Percentiles rank a stretch among this genome's conserved stretches.
These are phyloP conservation scores for Apamea epomidion DNA, from an alignment of 2,888 invertebrate genomes.

Conservation along the genomic window DNA sequence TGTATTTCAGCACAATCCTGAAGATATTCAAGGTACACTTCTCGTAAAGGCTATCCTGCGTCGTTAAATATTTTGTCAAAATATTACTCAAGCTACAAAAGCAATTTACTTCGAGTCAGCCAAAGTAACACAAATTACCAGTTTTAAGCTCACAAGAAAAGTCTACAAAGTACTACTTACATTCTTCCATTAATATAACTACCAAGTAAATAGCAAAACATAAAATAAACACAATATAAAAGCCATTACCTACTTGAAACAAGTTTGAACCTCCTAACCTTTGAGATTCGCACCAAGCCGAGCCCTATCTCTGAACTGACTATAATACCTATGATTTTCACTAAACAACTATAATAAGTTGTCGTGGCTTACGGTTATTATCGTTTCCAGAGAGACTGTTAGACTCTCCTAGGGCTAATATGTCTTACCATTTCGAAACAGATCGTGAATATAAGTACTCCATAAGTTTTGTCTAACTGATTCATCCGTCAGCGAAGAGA, in stretches of 20 bases:
- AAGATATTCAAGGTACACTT: too few species aligned
- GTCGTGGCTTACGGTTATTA: conserved; percentile 51
- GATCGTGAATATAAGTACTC: conserved; percentile 41
- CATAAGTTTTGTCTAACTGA: conserved; percentile 44
- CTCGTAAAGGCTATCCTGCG: too few species aligned
- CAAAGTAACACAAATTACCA: neutral
- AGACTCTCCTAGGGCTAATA: conserved; percentile 48
- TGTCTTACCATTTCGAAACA: conserved; percentile 51
- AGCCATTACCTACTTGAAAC: conserved; percentile 32
- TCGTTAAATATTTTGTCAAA: too few species aligned
- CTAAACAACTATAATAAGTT: conserved; percentile 50
- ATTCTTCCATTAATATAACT: conserved; percentile 15
- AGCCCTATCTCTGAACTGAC: conserved; percentile 40
- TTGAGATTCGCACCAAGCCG: conserved; percentile 42
- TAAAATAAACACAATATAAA: conserved; percentile 42
- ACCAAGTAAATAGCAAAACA: conserved; percentile 21
- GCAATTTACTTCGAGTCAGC: neutral
- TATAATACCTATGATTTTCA: conserved; percentile 56
- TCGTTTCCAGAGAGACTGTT: conserved; percentile 39
- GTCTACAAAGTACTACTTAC: neutral
- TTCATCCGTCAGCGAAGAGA: conserved; percentile 24
- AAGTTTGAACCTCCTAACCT: conserved; percentile 56
- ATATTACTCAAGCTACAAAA: neutral
- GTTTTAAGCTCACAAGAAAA: conserved; percentile 17
- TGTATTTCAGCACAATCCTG: too few species aligned